Evolutionary conservation across 2,113 vertebrate genomes (phyloP).

Genomic region (Siniperca chuatsi): DNA sequence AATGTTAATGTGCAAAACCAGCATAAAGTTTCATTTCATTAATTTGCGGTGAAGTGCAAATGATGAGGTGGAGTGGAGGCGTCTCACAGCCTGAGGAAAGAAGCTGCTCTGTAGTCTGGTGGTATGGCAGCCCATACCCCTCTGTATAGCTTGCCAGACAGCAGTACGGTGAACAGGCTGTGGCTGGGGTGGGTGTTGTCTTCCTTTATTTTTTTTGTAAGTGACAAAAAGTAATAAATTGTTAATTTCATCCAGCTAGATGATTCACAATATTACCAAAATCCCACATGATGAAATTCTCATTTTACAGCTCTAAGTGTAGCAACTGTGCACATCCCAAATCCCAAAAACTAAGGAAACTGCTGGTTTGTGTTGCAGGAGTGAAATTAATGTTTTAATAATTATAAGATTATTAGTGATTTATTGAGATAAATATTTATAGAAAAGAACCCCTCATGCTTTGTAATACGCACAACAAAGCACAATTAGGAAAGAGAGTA

Average conservation of each 20-base stretch:
- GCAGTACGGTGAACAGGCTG: no score
- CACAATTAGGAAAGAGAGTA: not conserved
- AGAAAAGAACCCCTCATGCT: not conserved
- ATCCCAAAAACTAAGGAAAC: not conserved
- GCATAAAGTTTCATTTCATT: no score
- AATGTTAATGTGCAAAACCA: no score
- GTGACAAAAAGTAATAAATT: no score
- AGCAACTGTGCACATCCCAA: not conserved
- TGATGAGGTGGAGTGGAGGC: no score
- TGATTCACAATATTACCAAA: not conserved
- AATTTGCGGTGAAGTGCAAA: no score
- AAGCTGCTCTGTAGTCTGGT: no score
- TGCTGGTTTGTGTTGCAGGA: not conserved
- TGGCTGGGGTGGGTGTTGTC: no score
- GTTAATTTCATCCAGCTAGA: no score
- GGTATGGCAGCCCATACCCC: no score
- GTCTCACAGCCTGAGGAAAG: no score
- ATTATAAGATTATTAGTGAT: not conserved
- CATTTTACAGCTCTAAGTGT: not conserved
- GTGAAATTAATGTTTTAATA: not conserved
- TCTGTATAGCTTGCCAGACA: no score
- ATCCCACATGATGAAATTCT: not conserved
- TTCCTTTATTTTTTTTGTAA: not conserved
- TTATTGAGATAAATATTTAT: not conserved
- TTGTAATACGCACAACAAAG: not conserved